Base-by-base conservation (phyloP, 2,113 vertebrate genomes). In the Pseudois nayaur region DNA sequence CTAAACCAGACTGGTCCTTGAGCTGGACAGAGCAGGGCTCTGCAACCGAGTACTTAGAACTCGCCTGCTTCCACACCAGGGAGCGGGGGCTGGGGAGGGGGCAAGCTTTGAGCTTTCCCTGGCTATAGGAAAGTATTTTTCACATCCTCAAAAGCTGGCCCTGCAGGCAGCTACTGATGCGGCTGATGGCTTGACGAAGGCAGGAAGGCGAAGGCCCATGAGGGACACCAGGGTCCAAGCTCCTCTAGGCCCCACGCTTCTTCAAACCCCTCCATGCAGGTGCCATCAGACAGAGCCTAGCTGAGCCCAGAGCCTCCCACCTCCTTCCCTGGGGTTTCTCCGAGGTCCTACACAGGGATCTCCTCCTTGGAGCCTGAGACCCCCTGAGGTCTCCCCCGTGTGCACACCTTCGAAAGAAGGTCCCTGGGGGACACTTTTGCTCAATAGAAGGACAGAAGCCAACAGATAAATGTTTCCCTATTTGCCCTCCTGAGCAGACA, bases 11-110 rank as follows among this genome's bases (percentile, higher is more conserved):
- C 85, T 8, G 45, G 59, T 21, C 74, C 67, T 92, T 1, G 6
- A 78, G 88, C 95, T n/a, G 43, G 82, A 83, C 76, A 94, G 71
- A 95, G 86, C 36, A 0, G 43, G 33, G 76, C n/a, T 48, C 81
- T 29, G 50, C n/a, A 87, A 11, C 52, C 25, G 33, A 4, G 17
- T 9, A 2, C 81, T 88, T 36, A 5, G 71, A 21, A 23, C n/a
- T 11, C 43, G 40, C 59, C 23, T 40, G 15, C 57, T 82, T 92
- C 86, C 21, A 33, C 2, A 1, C 25, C 11, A 27, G 29, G 29
- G 59, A 4, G 8, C 0, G 2, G 29, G 60, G 5, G 27, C 59
- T 29, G 27, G 16, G 33, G 33, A 8, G 29, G 64, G 0, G 3
- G 45, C 95, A 43, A 40, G 25, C 27, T 59, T 82, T 1, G 8